phyloP scores from a whole-genome alignment of 2,888 invertebrate genomes.

The Thereva nobilitata region DNA sequence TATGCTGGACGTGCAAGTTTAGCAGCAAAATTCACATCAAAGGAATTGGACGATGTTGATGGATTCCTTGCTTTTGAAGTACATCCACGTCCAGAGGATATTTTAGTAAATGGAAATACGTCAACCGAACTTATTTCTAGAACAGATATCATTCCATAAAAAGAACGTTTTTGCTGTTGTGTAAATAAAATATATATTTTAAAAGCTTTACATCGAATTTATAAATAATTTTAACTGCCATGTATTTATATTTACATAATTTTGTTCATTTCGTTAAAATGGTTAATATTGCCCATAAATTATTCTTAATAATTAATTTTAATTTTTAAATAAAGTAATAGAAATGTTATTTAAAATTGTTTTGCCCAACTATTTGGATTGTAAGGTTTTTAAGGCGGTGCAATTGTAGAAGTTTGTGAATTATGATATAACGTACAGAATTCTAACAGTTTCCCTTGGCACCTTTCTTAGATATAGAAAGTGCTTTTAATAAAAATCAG shows the following conservation, averaged over 20 bases:
- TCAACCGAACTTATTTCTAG: slow-evolving; percentile 52
- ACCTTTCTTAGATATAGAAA: no score
- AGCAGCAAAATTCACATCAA: slow-evolving; percentile 84
- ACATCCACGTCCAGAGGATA: slow-evolving; percentile 56
- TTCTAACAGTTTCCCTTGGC: no score
- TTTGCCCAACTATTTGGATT: no score
- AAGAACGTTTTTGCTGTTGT: neutral
- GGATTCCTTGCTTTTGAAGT: slow-evolving; percentile 82
- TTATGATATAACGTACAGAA: no score
- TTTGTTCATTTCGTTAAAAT: slow-evolving; percentile 30
- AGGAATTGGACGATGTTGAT: slow-evolving; percentile 87
- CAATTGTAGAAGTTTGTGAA: no score
- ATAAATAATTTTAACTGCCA: slow-evolving; percentile 21
- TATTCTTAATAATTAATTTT: slow-evolving; percentile 9
- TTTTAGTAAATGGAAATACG: slow-evolving; percentile 49
- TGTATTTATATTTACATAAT: slow-evolving; percentile 6
- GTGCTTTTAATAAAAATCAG: no score
- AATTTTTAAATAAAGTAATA: no score
- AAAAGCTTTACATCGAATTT: neutral
- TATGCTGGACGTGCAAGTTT: slow-evolving; percentile 80
- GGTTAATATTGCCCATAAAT: slow-evolving; percentile 32
- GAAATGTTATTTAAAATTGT: no score
- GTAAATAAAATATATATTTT: neutral
- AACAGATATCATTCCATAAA: slow-evolving; percentile 53
- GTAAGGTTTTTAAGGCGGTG: no score